These are phyloP conservation scores for Nemotelus nigrinus DNA, from an alignment of 2,888 invertebrate genomes.

Conservation along the genomic window DNA sequence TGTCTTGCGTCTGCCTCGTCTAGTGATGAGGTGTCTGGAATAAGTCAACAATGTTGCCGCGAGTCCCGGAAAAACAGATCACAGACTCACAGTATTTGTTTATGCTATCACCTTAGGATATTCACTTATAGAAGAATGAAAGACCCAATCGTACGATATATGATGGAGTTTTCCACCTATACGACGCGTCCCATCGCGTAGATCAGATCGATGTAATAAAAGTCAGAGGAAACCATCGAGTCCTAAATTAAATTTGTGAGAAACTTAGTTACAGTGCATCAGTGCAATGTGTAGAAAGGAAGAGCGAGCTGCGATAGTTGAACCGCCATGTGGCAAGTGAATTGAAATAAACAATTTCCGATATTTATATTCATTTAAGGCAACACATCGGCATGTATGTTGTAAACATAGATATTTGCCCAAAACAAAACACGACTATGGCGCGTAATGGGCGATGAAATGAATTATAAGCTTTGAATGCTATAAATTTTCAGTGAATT, in stretches of 20 bases:
- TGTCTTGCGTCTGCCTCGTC: slow-evolving; percentile 19
- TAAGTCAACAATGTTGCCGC: slow-evolving; percentile 1
- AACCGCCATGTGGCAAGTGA: slow-evolving; percentile 34
- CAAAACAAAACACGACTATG: slow-evolving; percentile 2
- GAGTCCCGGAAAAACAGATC: slow-evolving; percentile 6
- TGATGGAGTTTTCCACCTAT: background rate
- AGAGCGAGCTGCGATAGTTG: background rate
- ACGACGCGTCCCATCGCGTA: background rate
- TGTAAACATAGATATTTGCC: slow-evolving; percentile 33
- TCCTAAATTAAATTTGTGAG: slow-evolving; percentile 7
- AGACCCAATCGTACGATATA: background rate
- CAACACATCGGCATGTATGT: slow-evolving; percentile 13
- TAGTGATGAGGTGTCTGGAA: slow-evolving; percentile 8
- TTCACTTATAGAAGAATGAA: background rate
- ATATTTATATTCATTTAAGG: slow-evolving; percentile 16
- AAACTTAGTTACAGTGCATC: background rate
- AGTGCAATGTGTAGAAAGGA: background rate
- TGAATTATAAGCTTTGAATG: slow-evolving; percentile 37
- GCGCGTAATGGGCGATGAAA: slow-evolving; percentile 31
- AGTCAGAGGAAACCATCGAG: background rate
- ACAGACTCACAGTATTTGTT: slow-evolving; percentile 14
- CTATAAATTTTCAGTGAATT: slow-evolving; percentile 33
- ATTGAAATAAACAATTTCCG: slow-evolving; percentile 36
- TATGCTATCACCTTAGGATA: slow-evolving; percentile 36
- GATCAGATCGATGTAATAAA: too few relatives aligned